Conservation (phyloP, 2,888 invertebrate genomes). For the Caenorhabditis sp. region DNA sequence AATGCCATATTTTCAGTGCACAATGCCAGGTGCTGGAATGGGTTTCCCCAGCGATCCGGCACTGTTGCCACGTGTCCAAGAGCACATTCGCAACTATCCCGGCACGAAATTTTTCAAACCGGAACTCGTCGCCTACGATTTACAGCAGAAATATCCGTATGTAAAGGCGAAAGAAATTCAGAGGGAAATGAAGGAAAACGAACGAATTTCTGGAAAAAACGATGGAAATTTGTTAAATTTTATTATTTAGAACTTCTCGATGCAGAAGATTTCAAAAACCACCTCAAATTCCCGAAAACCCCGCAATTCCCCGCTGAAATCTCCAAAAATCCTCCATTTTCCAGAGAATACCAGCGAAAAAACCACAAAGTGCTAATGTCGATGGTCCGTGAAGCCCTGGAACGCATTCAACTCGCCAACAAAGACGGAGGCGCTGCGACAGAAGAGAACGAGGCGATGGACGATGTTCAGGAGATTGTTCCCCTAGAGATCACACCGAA, state of each 20-base stretch:
- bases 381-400: slow-evolving; percentile 66
- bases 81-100: slow-evolving; percentile 63
- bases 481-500: background rate
- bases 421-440: too few relatives aligned
- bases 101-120: slow-evolving; percentile 60
- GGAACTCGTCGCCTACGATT: slow-evolving; percentile 70
- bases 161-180: slow-evolving; percentile 19
- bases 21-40: slow-evolving; percentile 37
- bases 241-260: background rate
- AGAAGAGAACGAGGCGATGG: slow-evolving; percentile 47
- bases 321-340: too few relatives aligned
- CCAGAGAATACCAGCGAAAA: slow-evolving; percentile 72
- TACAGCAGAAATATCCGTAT: slow-evolving; percentile 73
- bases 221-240: background rate
- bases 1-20: background rate
- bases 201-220: background rate
- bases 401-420: slow-evolving; percentile 47
- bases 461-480: slow-evolving; percentile 55
- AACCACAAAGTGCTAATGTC: slow-evolving; percentile 66
- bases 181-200: background rate
- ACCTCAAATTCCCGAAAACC: too few relatives aligned
- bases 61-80: slow-evolving; percentile 65
- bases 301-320: too few relatives aligned
- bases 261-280: background rate
- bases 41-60: slow-evolving; percentile 63